phyloP scores from a whole-genome alignment of 2,113 vertebrate genomes.

The Colius striatus region DNA sequence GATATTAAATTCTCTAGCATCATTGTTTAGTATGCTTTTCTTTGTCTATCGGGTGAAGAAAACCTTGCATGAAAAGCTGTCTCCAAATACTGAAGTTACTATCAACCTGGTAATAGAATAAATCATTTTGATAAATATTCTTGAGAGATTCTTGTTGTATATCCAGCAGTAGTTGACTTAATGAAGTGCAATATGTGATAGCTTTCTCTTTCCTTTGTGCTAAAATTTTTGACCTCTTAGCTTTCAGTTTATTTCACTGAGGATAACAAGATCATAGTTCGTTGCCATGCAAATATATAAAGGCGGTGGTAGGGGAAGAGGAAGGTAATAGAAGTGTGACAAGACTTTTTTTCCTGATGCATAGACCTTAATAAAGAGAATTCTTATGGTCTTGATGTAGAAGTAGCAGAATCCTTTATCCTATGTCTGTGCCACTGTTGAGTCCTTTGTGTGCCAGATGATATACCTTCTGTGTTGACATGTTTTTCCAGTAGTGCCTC shows the following conservation, averaged over 20 bases:
- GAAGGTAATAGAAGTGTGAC: neutral
- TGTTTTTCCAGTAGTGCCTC: neutral
- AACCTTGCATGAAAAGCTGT: neutral
- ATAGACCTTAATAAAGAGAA: neutral
- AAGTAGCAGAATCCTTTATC: neutral
- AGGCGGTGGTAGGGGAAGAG: neutral
- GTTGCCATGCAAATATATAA: neutral
- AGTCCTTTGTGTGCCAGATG: neutral
- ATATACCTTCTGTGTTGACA: neutral
- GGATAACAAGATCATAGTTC: neutral
- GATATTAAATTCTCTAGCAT: neutral
- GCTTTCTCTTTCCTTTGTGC: neutral
- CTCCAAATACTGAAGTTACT: neutral
- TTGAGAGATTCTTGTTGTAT: neutral
- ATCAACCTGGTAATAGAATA: neutral
- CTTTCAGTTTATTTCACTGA: neutral
- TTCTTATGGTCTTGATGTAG: neutral
- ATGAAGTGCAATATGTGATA: neutral
- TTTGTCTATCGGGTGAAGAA: neutral
- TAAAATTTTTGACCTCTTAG: neutral
- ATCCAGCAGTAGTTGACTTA: neutral
- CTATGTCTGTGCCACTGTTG: neutral
- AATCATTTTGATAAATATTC: neutral
- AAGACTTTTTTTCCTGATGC: neutral
- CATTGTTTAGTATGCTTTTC: neutral